phyloP scores from a whole-genome alignment of 2,888 invertebrate genomes.

The Ceriagrion tenellum region DNA sequence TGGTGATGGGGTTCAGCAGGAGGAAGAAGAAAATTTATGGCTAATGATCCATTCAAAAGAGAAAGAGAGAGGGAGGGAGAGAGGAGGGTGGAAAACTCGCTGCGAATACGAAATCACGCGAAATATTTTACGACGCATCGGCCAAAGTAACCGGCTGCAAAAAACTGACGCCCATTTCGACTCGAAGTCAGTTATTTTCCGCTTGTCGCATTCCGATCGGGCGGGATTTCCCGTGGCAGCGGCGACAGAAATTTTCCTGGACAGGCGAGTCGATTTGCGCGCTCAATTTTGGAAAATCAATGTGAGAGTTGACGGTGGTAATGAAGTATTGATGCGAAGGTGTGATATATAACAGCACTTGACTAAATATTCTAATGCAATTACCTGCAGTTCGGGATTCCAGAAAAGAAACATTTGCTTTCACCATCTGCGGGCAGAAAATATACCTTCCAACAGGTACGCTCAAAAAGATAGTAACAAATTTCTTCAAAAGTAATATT shows the following conservation, averaged over 20 bases:
- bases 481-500: too few species aligned
- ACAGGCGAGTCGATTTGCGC: background rate
- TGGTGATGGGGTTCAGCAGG: background rate
- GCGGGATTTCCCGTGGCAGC: background rate
- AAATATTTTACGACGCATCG: background rate
- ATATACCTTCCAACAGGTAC: too few species aligned
- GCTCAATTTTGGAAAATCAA: background rate
- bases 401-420: too few species aligned
- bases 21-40: slow-evolving; percentile 59
- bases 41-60: slow-evolving; percentile 17
- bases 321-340: background rate
- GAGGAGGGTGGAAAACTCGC: background rate
- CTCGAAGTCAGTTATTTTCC: background rate
- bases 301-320: background rate
- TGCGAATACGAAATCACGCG: background rate
- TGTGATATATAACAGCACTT: background rate
- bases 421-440: too few species aligned
- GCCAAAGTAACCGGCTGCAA: background rate
- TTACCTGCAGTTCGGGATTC: too few species aligned
- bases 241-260: background rate
- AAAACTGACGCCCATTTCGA: background rate
- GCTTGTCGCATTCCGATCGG: background rate
- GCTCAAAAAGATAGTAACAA: too few species aligned
- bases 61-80: background rate
- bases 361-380: background rate